Evolutionary conservation across 2,888 invertebrate species (phyloP).

Genomic region (Tridacna gigas): DNA sequence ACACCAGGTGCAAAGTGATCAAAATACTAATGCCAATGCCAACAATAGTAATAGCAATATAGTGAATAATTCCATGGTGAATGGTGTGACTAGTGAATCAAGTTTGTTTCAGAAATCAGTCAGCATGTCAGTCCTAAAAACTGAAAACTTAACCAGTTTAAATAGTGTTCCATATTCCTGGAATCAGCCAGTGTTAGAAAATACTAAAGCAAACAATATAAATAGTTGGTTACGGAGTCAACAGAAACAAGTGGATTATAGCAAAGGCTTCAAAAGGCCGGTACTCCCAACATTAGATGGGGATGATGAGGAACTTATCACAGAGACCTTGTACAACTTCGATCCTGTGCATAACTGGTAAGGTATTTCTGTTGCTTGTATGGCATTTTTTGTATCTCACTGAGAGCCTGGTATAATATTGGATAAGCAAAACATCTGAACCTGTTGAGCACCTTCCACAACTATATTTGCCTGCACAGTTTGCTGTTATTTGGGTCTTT

Average conservation of each 20-base stretch:
- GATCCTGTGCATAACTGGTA: constrained; percentile 93
- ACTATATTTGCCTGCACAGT: too few species aligned
- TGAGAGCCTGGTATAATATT: too few species aligned
- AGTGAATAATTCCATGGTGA: constrained; percentile 46
- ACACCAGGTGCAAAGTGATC: constrained; percentile 37
- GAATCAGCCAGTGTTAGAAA: constrained; percentile 64
- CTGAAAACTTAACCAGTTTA: constrained; percentile 45
- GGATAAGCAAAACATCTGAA: too few species aligned
- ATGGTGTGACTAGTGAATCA: constrained; percentile 54
- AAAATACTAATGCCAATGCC: constrained; percentile 34
- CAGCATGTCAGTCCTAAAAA: constrained; percentile 54
- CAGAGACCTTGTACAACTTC: constrained; percentile 91
- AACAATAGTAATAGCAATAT: constrained; percentile 36
- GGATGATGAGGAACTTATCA: constrained; percentile 91
- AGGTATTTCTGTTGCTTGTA: background rate
- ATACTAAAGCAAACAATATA: constrained; percentile 73
- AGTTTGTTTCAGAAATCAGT: constrained; percentile 64
- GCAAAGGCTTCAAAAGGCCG: constrained; percentile 89
- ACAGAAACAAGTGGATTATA: constrained; percentile 71
- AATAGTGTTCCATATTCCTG: constrained; percentile 51
- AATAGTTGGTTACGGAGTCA: constrained; percentile 79
- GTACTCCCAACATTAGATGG: constrained; percentile 91
- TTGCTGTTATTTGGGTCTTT: too few species aligned
- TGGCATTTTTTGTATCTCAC: too few species aligned
- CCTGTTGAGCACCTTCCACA: too few species aligned